Evolutionary conservation across 2,113 vertebrate genomes (phyloP), one percentile per base, ranked within the genome.

Genomic region (Podarcis muralis): DNA sequence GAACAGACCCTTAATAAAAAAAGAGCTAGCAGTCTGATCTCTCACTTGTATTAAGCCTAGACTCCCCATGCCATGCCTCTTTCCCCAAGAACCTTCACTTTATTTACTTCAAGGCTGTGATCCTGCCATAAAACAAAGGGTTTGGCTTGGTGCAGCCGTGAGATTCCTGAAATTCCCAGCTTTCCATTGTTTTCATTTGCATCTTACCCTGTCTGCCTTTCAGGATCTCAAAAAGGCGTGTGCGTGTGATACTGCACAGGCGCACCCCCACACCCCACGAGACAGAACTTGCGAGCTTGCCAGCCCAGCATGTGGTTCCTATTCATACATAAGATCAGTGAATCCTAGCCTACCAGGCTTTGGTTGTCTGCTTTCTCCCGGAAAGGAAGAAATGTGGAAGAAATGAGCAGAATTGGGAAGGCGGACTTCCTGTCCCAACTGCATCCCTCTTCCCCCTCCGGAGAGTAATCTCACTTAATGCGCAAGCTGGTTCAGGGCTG

Each of bases 271-370:
- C 11, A 53, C 11, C 71, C 37, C 37, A 48, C 6, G 15, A 32
- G 65, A 32, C 57, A 88, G 53, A 88, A 65, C 12, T 25, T 32
- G 30, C 16, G 40, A 43, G 40, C 37, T 23, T 88, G 53, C 57
- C 57, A 75, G 32, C 22, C 6, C 62, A 48, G 53, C 87, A 88
- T 83, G 72, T 88, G 87, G 87, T 83, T 88, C 72, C 71, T 48
- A 88, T 82, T 82, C 80, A 75, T 40, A 75, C 4, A 75, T 11
- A 65, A 16, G 20, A 32, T 6, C 65, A 13, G 72, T 23, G 69
- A 82, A 62, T n/a, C 71, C 57, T 65, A 82, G 37, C 48, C 22
- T 69, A 69, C 30, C 25, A 78, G 15, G 77, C 30, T 81, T 62
- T 32, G 20, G 5, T 32, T 65, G 53, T 62, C 69, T 12, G 48